phyloP scores from a whole-genome alignment of 2,888 invertebrate genomes.

The Cyclophora albipunctata region DNA sequence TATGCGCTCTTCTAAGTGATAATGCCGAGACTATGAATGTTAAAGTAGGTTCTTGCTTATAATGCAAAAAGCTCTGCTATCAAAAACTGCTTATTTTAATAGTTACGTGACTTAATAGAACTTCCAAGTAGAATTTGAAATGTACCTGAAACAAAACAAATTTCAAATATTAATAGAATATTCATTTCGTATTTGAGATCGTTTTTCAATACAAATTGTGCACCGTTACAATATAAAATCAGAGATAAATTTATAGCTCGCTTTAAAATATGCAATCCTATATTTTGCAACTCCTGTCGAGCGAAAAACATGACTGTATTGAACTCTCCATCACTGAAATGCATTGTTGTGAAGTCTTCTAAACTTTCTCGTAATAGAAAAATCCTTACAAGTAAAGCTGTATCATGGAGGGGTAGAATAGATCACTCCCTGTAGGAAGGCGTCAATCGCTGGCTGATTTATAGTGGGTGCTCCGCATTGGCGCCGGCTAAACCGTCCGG shows the following conservation, averaged over 20 bases:
- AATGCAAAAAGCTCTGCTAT: slow-evolving; percentile 10
- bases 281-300: not conserved
- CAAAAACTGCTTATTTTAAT: slow-evolving; percentile 17
- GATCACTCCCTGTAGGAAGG: slow-evolving; percentile 73
- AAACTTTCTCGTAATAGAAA: slow-evolving; percentile 45
- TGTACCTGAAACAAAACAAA: slow-evolving; percentile 14
- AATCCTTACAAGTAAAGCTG: slow-evolving; percentile 63
- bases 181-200: too few species aligned
- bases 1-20: slow-evolving; percentile 14
- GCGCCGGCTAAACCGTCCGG: slow-evolving; percentile 65
- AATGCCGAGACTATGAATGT: slow-evolving; percentile 14
- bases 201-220: too few species aligned
- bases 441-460: slow-evolving; percentile 72
- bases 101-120: slow-evolving; percentile 14
- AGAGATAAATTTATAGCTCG: too few species aligned
- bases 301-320: not conserved
- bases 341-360: slow-evolving; percentile 34
- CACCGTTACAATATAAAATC: too few species aligned
- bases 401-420: slow-evolving; percentile 66
- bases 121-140: slow-evolving; percentile 15
- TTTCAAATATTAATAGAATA: too few species aligned
- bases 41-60: slow-evolving; percentile 13
- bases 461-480: slow-evolving; percentile 54
- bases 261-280: too few species aligned
- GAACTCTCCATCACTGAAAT: slow-evolving; percentile 41